phyloP scores from a whole-genome alignment of 2,113 vertebrate genomes.

The Marcusenius ussheri region DNA sequence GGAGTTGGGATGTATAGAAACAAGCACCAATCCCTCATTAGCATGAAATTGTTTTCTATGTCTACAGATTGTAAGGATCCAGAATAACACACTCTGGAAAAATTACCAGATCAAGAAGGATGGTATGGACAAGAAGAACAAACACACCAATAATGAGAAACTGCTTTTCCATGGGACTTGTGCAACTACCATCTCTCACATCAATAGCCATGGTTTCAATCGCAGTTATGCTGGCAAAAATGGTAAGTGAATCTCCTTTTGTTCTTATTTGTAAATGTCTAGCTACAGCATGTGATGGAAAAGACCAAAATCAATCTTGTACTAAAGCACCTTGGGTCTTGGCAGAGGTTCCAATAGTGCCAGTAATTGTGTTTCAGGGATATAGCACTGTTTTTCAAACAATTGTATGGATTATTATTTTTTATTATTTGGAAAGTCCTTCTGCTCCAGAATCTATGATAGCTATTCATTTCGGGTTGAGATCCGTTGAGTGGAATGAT shows the following conservation, averaged over 20 bases:
- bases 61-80: constrained; percentile 75
- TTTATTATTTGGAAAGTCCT: neutral
- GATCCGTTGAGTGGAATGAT: neutral
- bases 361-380: neutral
- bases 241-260: constrained; percentile 51
- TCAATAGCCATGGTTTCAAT: constrained; percentile 75
- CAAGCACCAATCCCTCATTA: neutral
- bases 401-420: neutral
- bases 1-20: neutral
- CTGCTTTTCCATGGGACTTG: constrained; percentile 75
- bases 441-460: neutral
- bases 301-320: neutral
- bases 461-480: neutral
- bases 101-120: constrained; percentile 72
- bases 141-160: constrained; percentile 59
- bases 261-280: neutral
- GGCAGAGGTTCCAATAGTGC: neutral
- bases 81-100: constrained; percentile 71
- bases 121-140: constrained; percentile 69
- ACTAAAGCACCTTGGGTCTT: neutral
- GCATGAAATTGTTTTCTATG: constrained; percentile 20
- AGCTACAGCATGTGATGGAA: neutral
- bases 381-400: neutral
- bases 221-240: constrained; percentile 76
- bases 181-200: constrained; percentile 34